A percentile compares a stretch with the other conserved stretches of the same genome.
Conservation (phyloP, 2,113 vertebrate species). For the Ptychochromis oligacanthus region DNA sequence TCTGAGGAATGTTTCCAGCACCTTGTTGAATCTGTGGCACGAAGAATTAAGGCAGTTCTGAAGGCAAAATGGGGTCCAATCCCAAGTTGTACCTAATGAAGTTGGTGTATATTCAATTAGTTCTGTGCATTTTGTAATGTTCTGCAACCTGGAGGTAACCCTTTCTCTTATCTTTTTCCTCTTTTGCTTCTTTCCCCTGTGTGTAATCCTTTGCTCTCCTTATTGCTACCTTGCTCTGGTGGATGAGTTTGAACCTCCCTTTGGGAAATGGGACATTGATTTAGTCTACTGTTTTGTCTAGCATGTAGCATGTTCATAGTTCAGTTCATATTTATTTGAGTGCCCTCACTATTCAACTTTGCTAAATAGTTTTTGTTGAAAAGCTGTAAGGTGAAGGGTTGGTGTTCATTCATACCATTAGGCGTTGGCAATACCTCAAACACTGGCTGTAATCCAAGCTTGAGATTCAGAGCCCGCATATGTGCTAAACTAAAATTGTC, state of each 20-base stretch:
- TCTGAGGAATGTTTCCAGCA: no score
- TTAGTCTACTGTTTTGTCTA: slow-evolving; percentile 25
- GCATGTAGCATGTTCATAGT: slow-evolving; percentile 36
- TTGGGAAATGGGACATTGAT: slow-evolving; percentile 39
- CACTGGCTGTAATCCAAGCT: neutral
- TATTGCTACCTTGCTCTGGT: slow-evolving; percentile 21
- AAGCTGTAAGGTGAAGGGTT: neutral
- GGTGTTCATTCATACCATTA: neutral
- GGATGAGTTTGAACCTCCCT: slow-evolving; percentile 44
- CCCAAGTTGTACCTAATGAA: neutral
- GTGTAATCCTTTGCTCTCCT: slow-evolving; percentile 7
- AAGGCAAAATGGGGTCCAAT: neutral
- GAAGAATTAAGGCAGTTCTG: no score
- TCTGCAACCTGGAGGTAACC: slow-evolving; percentile 39
- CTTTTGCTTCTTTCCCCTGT: neutral
- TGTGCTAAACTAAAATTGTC: neutral
- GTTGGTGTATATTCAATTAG: slow-evolving; percentile 16
- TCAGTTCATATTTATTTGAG: slow-evolving; percentile 35
- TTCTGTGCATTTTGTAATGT: slow-evolving; percentile 24
- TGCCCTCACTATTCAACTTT: slow-evolving; percentile 18
- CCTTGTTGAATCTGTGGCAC: no score
- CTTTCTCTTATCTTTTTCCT: neutral
- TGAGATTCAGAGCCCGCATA: neutral
- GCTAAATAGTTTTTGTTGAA: neutral
- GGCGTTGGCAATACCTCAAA: neutral